Evolutionary conservation across 2,888 invertebrate genomes (phyloP).

Genomic region (Nyleta sp.): DNA sequence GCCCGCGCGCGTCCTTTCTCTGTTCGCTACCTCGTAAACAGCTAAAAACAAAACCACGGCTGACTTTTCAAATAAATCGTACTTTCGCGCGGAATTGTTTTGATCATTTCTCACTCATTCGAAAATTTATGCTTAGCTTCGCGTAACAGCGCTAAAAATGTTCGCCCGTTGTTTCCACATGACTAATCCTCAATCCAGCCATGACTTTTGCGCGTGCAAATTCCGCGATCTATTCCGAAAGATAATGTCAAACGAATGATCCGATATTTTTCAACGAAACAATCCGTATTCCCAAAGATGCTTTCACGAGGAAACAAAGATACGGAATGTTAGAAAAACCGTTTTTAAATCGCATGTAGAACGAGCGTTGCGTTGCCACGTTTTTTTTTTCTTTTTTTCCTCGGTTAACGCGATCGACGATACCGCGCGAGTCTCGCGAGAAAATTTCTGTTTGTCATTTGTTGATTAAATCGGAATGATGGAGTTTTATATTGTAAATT

Average conservation of each 20-base stretch:
- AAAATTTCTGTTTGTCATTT: conserved; percentile 24
- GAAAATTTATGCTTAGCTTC: conserved; percentile 53
- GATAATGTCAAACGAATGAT: conserved; percentile 57
- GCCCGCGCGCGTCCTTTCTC: background rate
- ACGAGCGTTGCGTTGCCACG: background rate
- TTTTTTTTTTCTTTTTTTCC: background rate
- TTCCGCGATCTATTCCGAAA: conserved; percentile 48
- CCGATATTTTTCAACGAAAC: conserved; percentile 33
- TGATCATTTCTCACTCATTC: conserved; percentile 40
- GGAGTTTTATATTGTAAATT: conserved; percentile 5
- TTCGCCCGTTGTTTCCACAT: conserved; percentile 45
- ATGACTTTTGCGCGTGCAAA: conserved; percentile 50
- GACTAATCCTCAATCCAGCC: conserved; percentile 51
- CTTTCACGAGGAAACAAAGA: conserved; percentile 44
- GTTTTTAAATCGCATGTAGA: background rate
- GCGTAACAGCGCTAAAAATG: conserved; percentile 40
- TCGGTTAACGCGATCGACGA: conserved; percentile 5
- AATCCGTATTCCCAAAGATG: conserved; percentile 32
- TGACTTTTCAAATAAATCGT: conserved; percentile 38
- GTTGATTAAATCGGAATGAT: conserved; percentile 13
- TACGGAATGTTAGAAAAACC: conserved; percentile 1
- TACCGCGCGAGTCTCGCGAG: background rate
- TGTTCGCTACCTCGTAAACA: conserved; percentile 15
- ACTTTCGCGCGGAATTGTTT: conserved; percentile 38
- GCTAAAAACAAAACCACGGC: conserved; percentile 11